Base-by-base conservation (phyloP, 2,888 invertebrate genomes). In the Sthenelais limicola region DNA sequence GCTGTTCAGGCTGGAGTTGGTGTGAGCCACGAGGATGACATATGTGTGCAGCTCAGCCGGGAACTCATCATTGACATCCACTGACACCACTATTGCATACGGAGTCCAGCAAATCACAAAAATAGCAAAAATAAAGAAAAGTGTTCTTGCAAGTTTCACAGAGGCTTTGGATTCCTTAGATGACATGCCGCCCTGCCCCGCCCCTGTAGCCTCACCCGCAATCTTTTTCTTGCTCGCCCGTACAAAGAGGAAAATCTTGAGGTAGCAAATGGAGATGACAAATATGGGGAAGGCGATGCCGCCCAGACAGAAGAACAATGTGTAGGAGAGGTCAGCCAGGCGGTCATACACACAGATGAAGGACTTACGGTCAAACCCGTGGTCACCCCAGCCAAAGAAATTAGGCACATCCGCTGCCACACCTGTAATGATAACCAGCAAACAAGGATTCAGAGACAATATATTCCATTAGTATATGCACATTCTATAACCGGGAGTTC, bases 41-140 rank as follows among this genome's bases (percentile, higher is more conserved):
- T 58, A 78, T 30, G 80, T 58, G 72, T 82, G 82, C 7, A 80
- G 54, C 69, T 77, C 79, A 48, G 77, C 78, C 0, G 80, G 68
- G 56, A 75, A 81, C 1, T 67, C 75, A 68, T 83, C 77, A 3
- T 77, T 33, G 7, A 52, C 72, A 54, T 82, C 82, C 1, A 77
- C 49, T 1, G 80, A 79, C 24, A 83, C 78, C 3, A 83, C 49
- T 1, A 81, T 49, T 12, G 81, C 81, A 67, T 82, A 83, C 0
- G 83, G 83, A 0, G 78, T 73, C 83, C 83, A 83, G 69, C 83
- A 83, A 7, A 74, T 67, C 1, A 78, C 48, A 66, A 82, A 83
- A 5, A 82, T 79, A 0, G 78, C 76, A 67, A 81, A 83, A 43
- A 83, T 80, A 38, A 80, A 75, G 58, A 81, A 82, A 38, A 83